Evolutionary conservation across 2,888 invertebrate species (phyloP), one percentile per base, ranked within the genome.

Genomic region (Sarcophaga variegata): DNA sequence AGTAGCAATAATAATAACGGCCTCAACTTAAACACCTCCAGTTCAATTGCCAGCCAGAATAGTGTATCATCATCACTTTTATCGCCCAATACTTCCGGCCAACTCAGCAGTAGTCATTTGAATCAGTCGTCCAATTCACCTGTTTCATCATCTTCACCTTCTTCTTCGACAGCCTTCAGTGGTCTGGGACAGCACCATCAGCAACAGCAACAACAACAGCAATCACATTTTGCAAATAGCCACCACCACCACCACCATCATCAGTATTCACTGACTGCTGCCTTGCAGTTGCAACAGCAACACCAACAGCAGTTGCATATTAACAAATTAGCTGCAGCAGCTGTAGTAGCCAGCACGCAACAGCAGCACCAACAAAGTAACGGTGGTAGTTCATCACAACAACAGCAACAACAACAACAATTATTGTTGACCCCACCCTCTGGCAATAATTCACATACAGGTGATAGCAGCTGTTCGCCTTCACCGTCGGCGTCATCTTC

Each of bases 181-280:
- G 89, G 90, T 64, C 47, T 88, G 74, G 89, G 89, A 71, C 77
- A 89, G 75, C 89, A 91, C 83, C 89, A 90, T 79, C 82, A 90
- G 71, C 86, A 90, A 63, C 90, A 90, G 72, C 89, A 92, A 69
- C 87, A 90, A 72, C 83, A 89, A 67, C 88, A 90, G 81, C 82
- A 90, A 80, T 86, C 86, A n/a, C 88, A 88, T 64, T 87, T 87
- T 79, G 79, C 76, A 47, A 81, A 66, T 25, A 77, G 80, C 25
- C 27, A 83, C 4, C 89, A 88, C 12, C 89, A 89, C 25, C 85
- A 88, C 77, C 90, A 89, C n/a, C 90, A 89, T 64, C 92, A 89
- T 88, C 93, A 93, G 94, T 95, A 94, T 72, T 92, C 92, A 93
- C 94, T 92, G 17, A 91, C 92, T 67, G 93, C 93, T 37, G 93